Conservation (phyloP, 2,888 invertebrate species). For the Diarsia mendica region DNA sequence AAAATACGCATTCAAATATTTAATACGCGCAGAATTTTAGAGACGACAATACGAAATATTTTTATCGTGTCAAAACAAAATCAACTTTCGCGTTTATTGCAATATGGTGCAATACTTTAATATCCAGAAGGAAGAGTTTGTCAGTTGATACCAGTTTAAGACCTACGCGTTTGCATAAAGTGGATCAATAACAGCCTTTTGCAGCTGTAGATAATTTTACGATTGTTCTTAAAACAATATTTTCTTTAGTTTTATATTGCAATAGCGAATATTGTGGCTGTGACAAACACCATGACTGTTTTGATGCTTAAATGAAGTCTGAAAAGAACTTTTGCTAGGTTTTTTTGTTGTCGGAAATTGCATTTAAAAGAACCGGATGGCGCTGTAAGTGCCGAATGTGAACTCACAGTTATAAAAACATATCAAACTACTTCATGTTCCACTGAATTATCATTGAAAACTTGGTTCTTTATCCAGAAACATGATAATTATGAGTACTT, state of each 20-base stretch:
- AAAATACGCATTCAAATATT: slow-evolving; percentile 16
- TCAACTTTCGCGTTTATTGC: slow-evolving; percentile 33
- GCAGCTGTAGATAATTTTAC: slow-evolving; percentile 17
- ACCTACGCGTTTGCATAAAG: slow-evolving; percentile 55
- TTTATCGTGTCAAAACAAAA: slow-evolving; percentile 39
- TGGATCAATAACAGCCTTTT: slow-evolving; percentile 20
- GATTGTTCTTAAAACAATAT: slow-evolving; percentile 19
- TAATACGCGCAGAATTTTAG: not conserved
- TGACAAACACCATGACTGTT: not conserved
- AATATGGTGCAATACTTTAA: slow-evolving; percentile 36
- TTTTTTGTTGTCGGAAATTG: not conserved
- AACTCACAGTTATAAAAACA: too few species aligned
- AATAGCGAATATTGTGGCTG: not conserved
- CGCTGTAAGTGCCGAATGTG: not conserved
- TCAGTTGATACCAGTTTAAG: slow-evolving; percentile 44
- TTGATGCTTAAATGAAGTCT: not conserved
- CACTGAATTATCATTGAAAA: too few species aligned
- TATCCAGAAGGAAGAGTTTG: slow-evolving; percentile 27
- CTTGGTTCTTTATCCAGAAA: too few species aligned
- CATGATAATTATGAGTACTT: too few species aligned
- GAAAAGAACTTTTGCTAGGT: not conserved
- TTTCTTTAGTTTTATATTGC: not conserved
- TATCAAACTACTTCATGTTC: too few species aligned
- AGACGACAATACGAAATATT: slow-evolving; percentile 17
- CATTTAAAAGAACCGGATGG: not conserved